Base-by-base conservation (phyloP, 2,113 vertebrate genomes). In the Peromyscus californicus region DNA sequence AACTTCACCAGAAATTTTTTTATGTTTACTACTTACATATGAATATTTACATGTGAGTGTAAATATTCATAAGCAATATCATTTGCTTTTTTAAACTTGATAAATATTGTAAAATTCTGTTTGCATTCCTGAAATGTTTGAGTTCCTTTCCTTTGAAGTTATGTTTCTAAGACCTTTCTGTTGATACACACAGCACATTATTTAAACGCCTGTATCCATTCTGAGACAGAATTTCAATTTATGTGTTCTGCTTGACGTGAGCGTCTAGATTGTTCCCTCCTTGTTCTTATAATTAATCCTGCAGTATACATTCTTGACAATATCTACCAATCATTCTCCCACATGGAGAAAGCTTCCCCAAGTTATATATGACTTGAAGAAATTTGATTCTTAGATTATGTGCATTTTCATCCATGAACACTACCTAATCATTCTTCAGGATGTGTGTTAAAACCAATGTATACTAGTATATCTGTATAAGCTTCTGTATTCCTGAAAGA, bases 51-150 rank as follows among this genome's bases (percentile, higher is more conserved):
- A 69, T 59, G 22, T 24, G 6, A 72, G 76, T 67, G 6, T 45
- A 54, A 74, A 33, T 82, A 61, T 79, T 65, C 59, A 72, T 54
- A 86, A 94, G 19, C 16, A n/a, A 7, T 82, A 89, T 94, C 11
- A 69, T 78, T 96, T 95, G 13, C 4, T 87, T 85, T 72, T 96
- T 96, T 91, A 92, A 85, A 94, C 59, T 87, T 72, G 65, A 83
- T 86, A 86, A 70, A 79, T 22, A 24, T 15, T 67, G 8, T n/a
- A 48, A 72, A 91, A 86, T 67, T 51, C 17, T 89, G 11, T 59
- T 76, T 95, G 24, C 36, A 80, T 93, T 78, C 31, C 15, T 74
- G 12, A 3, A 22, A 2, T 78, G 36, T 17, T 88, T 84, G 16
- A 63, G 69, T 94, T 79, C 51, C 36, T n/a, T 92, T 57, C 31